Evolutionary conservation across 2,797 vertebrate species (phyloP).

Genomic region (Balearica regulorum): DNA sequence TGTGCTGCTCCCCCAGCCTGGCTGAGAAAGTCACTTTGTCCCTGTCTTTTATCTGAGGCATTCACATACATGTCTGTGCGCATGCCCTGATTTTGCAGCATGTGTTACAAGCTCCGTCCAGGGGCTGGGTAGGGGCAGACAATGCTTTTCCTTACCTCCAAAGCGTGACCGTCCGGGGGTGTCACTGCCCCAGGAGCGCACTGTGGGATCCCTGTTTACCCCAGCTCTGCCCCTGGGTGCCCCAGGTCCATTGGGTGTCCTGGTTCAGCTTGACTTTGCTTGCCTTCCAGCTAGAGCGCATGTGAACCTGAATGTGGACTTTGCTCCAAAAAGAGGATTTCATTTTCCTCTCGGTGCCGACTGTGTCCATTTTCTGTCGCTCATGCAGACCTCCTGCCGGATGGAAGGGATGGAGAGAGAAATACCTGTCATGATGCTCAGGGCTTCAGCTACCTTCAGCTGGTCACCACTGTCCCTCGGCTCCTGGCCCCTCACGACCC

Average conservation of each 20-base stretch:
- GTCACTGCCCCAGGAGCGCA: neutral
- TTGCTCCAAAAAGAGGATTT: neutral
- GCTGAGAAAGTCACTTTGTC: neutral
- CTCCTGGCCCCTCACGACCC: neutral
- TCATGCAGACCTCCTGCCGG: neutral
- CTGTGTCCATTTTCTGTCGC: neutral
- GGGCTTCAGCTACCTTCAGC: neutral
- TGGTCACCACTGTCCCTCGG: accelerated
- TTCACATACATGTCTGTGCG: accelerated
- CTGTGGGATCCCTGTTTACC: accelerated
- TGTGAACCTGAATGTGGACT: neutral
- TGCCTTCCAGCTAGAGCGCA: neutral
- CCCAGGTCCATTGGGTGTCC: neutral
- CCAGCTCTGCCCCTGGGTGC: neutral
- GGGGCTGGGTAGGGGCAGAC: neutral
- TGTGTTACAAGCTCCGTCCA: neutral
- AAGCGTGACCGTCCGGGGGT: neutral
- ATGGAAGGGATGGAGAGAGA: neutral
- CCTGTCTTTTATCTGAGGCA: neutral
- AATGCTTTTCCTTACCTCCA: neutral
- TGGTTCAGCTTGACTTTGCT: neutral
- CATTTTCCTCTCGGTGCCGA: neutral
- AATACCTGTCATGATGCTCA: neutral
- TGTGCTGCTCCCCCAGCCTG: neutral
- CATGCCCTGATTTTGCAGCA: neutral